These are phyloP conservation scores for Liasis olivaceus DNA, from an alignment of 2,797 vertebrate genomes.

Conservation along the genomic window DNA sequence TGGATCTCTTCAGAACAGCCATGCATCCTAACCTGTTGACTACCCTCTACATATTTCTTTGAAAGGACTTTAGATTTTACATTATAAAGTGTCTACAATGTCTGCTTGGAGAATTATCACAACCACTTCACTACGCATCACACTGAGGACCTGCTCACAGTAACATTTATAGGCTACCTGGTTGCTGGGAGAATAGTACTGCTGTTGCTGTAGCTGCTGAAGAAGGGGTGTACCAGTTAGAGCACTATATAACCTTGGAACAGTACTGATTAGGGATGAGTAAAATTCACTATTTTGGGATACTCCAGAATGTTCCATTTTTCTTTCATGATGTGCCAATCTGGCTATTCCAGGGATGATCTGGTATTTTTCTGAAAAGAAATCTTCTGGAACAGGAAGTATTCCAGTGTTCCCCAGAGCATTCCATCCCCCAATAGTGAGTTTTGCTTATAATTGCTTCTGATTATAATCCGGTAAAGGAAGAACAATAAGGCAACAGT, in stretches of 20 bases:
- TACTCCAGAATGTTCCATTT: background rate
- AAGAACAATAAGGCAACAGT: too few relatives aligned
- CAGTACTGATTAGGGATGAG: background rate
- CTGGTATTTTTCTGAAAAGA: background rate
- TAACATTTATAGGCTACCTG: background rate
- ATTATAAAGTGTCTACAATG: background rate
- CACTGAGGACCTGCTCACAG: background rate
- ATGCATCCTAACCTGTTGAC: too few relatives aligned
- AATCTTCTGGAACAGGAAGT: background rate
- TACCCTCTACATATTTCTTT: background rate
- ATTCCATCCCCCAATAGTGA: too few relatives aligned
- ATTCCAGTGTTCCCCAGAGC: too few relatives aligned
- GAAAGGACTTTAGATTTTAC: background rate
- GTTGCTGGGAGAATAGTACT: background rate
- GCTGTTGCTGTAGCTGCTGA: background rate
- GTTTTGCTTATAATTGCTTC: too few relatives aligned
- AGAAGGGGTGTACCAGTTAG: background rate
- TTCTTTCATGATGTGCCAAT: background rate
- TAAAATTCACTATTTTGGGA: background rate
- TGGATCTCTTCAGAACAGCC: background rate
- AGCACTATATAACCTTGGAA: background rate
- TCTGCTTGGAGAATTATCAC: background rate
- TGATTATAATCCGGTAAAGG: too few relatives aligned
- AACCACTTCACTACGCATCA: background rate
- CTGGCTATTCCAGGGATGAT: background rate